Base-by-base conservation (phyloP, 1,140 invertebrate species). In the Apis florea region DNA sequence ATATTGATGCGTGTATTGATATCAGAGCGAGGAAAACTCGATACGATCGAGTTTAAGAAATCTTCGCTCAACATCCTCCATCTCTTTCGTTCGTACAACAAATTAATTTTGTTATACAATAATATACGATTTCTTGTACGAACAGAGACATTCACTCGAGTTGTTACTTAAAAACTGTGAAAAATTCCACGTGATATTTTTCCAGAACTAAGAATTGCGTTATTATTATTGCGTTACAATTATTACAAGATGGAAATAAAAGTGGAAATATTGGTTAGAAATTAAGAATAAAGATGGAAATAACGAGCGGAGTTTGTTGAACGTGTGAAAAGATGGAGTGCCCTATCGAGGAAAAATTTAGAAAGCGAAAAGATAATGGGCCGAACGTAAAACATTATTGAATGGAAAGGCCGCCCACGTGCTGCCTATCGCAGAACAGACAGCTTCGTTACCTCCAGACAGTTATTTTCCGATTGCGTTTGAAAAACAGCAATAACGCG, bases 1-100 rank as follows among this genome's bases (percentile, higher is more conserved):
- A 87, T 86, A 87, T 87, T 86, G 82, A 83, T 87, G 69, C 53
- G 63, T 59, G 31, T 40, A 40, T 40, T 6, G 31, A 54, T 24
- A 31, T 73, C 64, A 9, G 19, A 19, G 26, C 8, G 54, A 76
- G 64, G 72, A 73, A 74, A 75, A 17, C 4, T 31, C 49, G 51
- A 19, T 24, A 24, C n/a, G 40, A 31, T 64, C 58, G 49, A 31
- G 61, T 58, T 75, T 47, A 21, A 49, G 53, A 59, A 77, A 68
- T 61, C 51, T 56, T 73, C 69, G 19, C 21, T 47, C 12, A 1
- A 47, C 24, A 8, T 79, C 40, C 31, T n/a, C 4, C 6, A 17
- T 79, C 24, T 47, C 53, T 13, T 59, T 21, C 19, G n/a, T 13
- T n/a, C 11, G 6, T 72, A 40, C 31, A 6, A 40, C 31, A 6